Evolutionary conservation across 1,140 invertebrate species (phyloP).

Genomic region (Zaprionus davidi): DNA sequence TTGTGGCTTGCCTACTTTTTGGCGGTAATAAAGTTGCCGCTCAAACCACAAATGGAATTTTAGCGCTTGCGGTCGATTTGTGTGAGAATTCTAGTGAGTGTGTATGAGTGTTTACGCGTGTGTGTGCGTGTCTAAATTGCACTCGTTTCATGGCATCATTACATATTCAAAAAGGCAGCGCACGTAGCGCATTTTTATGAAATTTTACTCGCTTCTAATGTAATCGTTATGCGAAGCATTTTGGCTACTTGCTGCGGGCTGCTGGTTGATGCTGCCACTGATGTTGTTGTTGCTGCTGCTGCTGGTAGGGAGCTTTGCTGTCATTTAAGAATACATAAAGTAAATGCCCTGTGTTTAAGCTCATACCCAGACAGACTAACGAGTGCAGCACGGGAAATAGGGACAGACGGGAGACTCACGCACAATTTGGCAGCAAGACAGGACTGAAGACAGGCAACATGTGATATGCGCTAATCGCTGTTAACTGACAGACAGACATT

Average conservation of each 20-base stretch:
- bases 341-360: constrained; percentile 76
- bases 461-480: neutral
- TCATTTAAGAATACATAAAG: constrained; percentile 77
- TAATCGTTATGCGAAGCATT: constrained; percentile 67
- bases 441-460: neutral
- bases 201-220: constrained; percentile 78
- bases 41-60: constrained; percentile 75
- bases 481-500: neutral
- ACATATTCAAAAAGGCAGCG: constrained; percentile 78
- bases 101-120: neutral
- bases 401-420: constrained; percentile 30
- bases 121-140: constrained; percentile 68
- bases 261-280: constrained; percentile 26
- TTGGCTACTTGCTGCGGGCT: constrained; percentile 24
- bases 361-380: constrained; percentile 52
- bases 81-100: constrained; percentile 44
- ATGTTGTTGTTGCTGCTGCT: constrained; percentile 7
- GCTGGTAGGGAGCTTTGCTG: constrained; percentile 39
- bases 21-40: constrained; percentile 70
- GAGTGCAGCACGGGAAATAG: constrained; percentile 18
- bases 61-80: constrained; percentile 66
- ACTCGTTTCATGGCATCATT: constrained; percentile 69
- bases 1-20: constrained; percentile 63
- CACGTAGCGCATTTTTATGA: constrained; percentile 75
- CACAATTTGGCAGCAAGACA: constrained; percentile 40